These are phyloP conservation scores for Gila orcuttii DNA, from an alignment of 2,113 vertebrate genomes.

Conservation along the genomic window DNA sequence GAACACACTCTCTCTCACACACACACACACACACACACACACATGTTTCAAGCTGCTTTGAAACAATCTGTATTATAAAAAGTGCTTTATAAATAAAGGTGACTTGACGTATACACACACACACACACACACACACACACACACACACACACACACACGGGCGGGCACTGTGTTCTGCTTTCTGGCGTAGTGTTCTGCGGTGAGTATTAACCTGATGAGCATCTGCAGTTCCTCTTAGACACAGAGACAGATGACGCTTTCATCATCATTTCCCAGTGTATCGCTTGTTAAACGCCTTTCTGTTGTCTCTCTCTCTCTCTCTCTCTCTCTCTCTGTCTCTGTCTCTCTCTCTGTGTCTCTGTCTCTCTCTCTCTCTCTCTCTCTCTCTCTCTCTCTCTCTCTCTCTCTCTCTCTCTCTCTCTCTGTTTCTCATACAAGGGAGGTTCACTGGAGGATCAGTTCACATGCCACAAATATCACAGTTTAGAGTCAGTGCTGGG, in stretches of 20 bases:
- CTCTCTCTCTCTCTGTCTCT: not conserved
- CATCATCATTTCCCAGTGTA: too few species aligned
- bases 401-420: not conserved
- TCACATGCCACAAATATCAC: not conserved
- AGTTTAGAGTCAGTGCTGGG: not conserved
- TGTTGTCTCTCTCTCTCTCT: not conserved
- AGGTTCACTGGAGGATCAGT: not conserved
- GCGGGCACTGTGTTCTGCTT: not conserved
- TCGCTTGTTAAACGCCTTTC: not conserved
- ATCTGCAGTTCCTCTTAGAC: too few species aligned
- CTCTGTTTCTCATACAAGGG: too few species aligned
- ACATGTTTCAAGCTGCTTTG: too few species aligned
- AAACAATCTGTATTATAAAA: too few species aligned
- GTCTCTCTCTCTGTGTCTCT: too few species aligned
- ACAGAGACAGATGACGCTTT: too few species aligned
- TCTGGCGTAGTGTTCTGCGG: too few species aligned
- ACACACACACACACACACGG: not conserved
- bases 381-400: not conserved
- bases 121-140: not conserved
- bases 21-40: too few species aligned
- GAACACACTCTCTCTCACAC: fast-evolving
- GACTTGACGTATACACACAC: not conserved
- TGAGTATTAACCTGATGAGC: too few species aligned
- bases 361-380: not conserved
- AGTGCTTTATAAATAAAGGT: too few species aligned